A percentile compares a stretch with the other conserved stretches of the same genome.
Evolutionary conservation across 2,888 invertebrate species (phyloP).

Genomic region (Encarsia formosa): DNA sequence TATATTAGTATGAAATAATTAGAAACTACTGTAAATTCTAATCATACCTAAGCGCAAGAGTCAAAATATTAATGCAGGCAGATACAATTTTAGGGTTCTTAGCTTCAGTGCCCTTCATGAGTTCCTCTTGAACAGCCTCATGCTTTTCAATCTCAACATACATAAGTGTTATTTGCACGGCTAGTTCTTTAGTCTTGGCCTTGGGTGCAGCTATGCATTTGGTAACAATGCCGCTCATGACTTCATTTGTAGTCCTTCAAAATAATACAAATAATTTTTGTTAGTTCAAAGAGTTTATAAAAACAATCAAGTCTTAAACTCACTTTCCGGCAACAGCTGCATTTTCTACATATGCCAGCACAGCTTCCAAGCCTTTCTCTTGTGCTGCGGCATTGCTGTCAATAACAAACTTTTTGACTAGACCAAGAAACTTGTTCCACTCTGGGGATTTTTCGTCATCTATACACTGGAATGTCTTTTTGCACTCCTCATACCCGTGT

Average conservation of each 20-base stretch:
- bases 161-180: conserved; percentile 85
- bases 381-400: conserved; percentile 95
- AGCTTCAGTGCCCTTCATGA: conserved; percentile 88
- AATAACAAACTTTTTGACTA: conserved; percentile 90
- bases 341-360: conserved; percentile 86
- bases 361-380: conserved; percentile 91
- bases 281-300: too few relatives aligned
- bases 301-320: conserved; percentile 36
- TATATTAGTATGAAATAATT: conserved; percentile 2
- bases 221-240: conserved; percentile 79
- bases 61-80: conserved; percentile 73
- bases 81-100: conserved; percentile 95
- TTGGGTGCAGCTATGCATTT: conserved; percentile 92
- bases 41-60: conserved; percentile 63
- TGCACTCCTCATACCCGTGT: conserved; percentile 90
- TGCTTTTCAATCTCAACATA: conserved; percentile 95
- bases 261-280: conserved; percentile 1
- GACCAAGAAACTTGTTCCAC: conserved; percentile 84
- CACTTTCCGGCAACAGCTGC: conserved; percentile 80
- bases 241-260: conserved; percentile 73
- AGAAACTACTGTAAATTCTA: conserved; percentile 16
- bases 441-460: conserved; percentile 92
- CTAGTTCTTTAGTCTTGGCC: conserved; percentile 86
- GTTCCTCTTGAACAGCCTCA: conserved; percentile 82
- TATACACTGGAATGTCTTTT: conserved; percentile 80